These are phyloP conservation scores for Lucilia sericata DNA, from an alignment of 1,140 invertebrate species.

Conservation along the genomic window DNA sequence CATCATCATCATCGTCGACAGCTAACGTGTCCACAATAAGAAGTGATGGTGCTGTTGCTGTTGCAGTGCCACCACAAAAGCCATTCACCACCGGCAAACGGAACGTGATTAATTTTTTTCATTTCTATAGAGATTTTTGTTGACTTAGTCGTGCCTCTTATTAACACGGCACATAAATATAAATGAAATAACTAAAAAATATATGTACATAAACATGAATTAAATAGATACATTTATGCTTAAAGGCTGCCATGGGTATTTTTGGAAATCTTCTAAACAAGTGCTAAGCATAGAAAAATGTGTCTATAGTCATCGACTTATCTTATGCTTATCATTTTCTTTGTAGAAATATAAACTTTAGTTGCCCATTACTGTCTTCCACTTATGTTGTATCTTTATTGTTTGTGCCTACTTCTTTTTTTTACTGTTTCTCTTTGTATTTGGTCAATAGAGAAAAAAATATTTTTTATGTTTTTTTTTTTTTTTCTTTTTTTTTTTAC, in stretches of 20 bases:
- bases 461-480: no score
- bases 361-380: background rate
- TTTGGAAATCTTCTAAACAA: no score
- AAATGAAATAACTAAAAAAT: background rate
- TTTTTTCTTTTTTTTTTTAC: background rate
- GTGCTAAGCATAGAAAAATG: no score
- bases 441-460: background rate
- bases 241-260: no score
- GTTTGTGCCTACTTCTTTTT: background rate
- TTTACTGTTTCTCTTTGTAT: background rate
- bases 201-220: background rate
- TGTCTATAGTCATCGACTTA: no score
- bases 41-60: background rate
- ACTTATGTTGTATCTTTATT: background rate
- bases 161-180: background rate
- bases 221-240: background rate
- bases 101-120: constrained; percentile 14
- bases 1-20: no score
- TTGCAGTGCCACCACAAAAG: background rate
- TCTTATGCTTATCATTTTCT: no score
- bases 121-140: background rate
- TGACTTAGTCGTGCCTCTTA: background rate
- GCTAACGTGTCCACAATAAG: no score
- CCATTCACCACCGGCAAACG: background rate
- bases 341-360: no score